Base-by-base conservation (phyloP, 2,797 vertebrate species). In the Acridotheres tristis region DNA sequence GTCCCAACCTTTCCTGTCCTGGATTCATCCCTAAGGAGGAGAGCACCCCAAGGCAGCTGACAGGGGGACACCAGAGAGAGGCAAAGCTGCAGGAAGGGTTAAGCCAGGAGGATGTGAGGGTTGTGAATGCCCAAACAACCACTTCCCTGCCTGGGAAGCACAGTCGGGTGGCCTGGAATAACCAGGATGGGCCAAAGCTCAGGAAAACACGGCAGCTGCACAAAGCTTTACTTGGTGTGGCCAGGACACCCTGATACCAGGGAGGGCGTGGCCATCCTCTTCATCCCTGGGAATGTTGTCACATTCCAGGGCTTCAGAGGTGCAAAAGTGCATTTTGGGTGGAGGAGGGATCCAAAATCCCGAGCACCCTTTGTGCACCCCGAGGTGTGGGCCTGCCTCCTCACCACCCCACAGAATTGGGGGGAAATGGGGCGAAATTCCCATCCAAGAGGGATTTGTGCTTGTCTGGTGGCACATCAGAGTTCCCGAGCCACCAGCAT, bases 281-380 rank as follows among this genome's bases (percentile, higher is more conserved):
- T 76, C 59, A 32, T 51, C 59, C 55, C 22, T 15, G 79, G 53
- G 45, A 51, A 48, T 48, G 36, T 27, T 7, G 43, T 30, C 50
- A 51, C 45, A 38, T 75, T 42, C 62, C 25, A 16, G n/a, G 34
- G 30, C 4, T n/a, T 65, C 51, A 21, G 54, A 42, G 71, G n/a
- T 59, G 54, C 38, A 27, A 18, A 65, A 29, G 36, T 59, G 45
- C 25, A 3, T 43, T 73, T 65, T 55, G 22, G 5, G 21, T 40
- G 66, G 13, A 65, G 48, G 23, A 85, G 8, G 47, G 36, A 51
- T 43, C n/a, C 0, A 0, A 66, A 85, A 51, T 36, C 55, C 66
- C 0, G 0, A 71, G 26, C 10, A 13, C 4, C 3, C 43, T 69
- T 73, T 3, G 5, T n/a, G n/a, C 32, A 77, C 25, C 29, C 63